These are phyloP conservation scores for Temnothorax nylanderi DNA, from an alignment of 1,140 invertebrate genomes.

Conservation along the genomic window DNA sequence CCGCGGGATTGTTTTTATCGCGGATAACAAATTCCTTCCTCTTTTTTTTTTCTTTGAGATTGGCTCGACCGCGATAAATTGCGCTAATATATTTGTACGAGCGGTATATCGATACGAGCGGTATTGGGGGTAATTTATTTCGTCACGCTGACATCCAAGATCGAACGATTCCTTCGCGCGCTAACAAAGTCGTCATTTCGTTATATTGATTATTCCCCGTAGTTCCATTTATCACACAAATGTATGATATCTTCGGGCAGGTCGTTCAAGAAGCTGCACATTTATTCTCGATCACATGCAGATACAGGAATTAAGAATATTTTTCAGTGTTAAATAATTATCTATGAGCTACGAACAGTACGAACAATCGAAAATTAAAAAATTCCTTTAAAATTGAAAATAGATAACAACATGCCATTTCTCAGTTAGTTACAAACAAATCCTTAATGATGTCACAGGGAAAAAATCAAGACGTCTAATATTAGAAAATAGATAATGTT, in stretches of 20 bases:
- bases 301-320: not conserved
- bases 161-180: slow-evolving; percentile 33
- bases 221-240: slow-evolving; percentile 23
- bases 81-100: slow-evolving; percentile 20
- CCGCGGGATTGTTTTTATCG: not conserved
- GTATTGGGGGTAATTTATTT: slow-evolving; percentile 38
- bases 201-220: slow-evolving; percentile 1
- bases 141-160: slow-evolving; percentile 24
- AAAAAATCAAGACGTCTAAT: not conserved
- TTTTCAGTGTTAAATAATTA: not conserved
- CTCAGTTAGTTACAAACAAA: not conserved
- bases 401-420: not conserved
- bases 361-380: not conserved
- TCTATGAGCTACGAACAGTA: not conserved
- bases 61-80: slow-evolving; percentile 15
- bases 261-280: not conserved
- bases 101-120: not conserved
- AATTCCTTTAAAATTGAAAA: not conserved
- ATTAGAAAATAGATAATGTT: not conserved
- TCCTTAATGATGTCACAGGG: not conserved
- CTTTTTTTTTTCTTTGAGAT: not conserved
- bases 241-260: not conserved
- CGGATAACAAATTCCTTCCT: not conserved
- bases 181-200: slow-evolving; percentile 48
- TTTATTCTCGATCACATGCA: not conserved